Base-by-base conservation (phyloP, 2,797 vertebrate species). In the Lepilemur ruficaudatus region DNA sequence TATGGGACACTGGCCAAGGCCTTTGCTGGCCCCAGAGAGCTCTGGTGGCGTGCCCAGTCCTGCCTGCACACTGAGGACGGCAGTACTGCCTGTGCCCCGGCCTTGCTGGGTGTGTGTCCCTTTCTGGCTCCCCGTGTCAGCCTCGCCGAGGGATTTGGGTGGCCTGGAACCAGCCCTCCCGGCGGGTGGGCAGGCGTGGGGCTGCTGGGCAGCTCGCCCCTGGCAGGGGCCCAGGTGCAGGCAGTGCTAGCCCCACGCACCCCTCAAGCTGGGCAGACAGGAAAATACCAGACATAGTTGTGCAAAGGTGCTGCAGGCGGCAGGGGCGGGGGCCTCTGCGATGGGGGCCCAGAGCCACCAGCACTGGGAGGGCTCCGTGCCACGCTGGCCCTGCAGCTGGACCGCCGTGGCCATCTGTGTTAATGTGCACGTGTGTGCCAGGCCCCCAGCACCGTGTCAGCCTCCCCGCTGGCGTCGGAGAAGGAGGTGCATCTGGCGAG, bases 221-320 rank as follows among this genome's bases (percentile, higher is more conserved):
- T 98, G 98, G 97, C 98, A 73, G 95, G 83, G 94, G 96, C 97
- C 98, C 98, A 98, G 98, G 97, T 98, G 97, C 86, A 92, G 52
- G 92, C 92, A 10, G 96, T 82, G 85, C 79, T 4, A 87, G 95
- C 94, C 94, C 97, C 93, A 83, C 15, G 61, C 48, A 50, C 86
- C 65, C 79, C 85, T 87, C 65, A 85, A 95, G 94, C 96, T 97
- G 96, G 95, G 97, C 96, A 97, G 97, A 97, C 97, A 96, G 97
- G 97, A 98, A 98, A 98, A 98, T 98, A 98, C 98, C 98, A 98
- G 98, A 98, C 98, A 98, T 98, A 98, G 95, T 97, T 98, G 96
- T 97, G 91, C 96, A 98, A 97, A 98, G 98, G 98, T 97, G 97
- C 96, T 90, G 89, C 82, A 94, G 87, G 96, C 92, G 48, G 96